Evolutionary conservation across 2,888 invertebrate genomes (phyloP), one percentile per base, ranked within the genome.

Genomic region (Lypha dubia): DNA sequence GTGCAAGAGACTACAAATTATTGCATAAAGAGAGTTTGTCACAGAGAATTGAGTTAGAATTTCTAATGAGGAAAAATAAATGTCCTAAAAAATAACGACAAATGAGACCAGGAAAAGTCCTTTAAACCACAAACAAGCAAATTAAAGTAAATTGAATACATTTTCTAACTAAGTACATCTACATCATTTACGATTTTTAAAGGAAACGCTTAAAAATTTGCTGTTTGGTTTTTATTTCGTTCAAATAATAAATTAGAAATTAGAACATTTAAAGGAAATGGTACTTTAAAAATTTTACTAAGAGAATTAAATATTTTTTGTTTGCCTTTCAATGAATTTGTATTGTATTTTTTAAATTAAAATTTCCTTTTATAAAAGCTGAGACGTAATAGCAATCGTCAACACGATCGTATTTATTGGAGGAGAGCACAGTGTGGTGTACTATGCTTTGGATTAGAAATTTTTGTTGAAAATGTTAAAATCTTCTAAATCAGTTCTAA

Each of bases 101-200:
- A 71, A 71, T n/a, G 20, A 56, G 35, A 51, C 70, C 68, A 70
- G 46, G 68, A 81, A 81, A 81, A 60, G 75, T 81, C 81, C 81
- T 81, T 81, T 56, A 81, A 70, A 62, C 75, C 60, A 32, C 41
- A 41, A 68, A 68, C 76, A 49, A 35, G 44, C 32, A 65, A 79
- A 62, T 63, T 63, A 17, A 62, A 53, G 62, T 63, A 41, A 63
- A 68, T 77, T 77, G 24, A 62, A 68, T 68, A n/a, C 46, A 58
- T 63, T 56, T 44, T 46, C n/a, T 20, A 17, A 7, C 44, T 41
- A n/a, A n/a, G n/a, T n/a, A 38, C 65, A 74, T 38, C 15, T 32
- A 44, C 15, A 76, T 38, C 49, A 58, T 68, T 46, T 35, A 8
- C 7, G 44, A 71, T 32, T 44, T 60, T 20, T 41, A 15, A 35